Base-by-base conservation (phyloP, 1,140 invertebrate genomes). In the Bombus impatiens region DNA sequence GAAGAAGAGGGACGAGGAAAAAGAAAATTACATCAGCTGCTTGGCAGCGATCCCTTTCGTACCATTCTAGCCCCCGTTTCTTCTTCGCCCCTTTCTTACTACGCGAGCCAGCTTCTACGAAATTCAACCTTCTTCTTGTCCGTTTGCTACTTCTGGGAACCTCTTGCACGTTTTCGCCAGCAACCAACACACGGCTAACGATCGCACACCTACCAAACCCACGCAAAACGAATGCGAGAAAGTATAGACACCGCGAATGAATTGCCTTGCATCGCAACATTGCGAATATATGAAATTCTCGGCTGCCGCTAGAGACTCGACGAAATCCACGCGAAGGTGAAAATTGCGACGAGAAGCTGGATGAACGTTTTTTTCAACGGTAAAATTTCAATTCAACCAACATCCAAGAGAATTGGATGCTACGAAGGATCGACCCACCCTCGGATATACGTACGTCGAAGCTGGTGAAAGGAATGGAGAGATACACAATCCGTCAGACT, bases 11-110 rank as follows among this genome's bases (percentile, higher is more conserved):
- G 32, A 71, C 9, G 75, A 82, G 53, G 5, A 80, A 79, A 78
- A 67, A 77, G 35, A 71, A 62, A 77, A 82, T 78, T 65, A 67
- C 82, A 80, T 90, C 87, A 76, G 78, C 85, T 82, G 82, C 78
- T 87, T 28, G 70, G 40, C 84, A 77, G n/a, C 25, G 42, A 12
- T 40, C 32, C 35, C 44, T n/a, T 44, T 37, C 75, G 76, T 37
- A 28, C 65, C n/a, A 12, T 72, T 40, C 32, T 70, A 53, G 32
- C 82, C n/a, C 70, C 22, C 18, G 15, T 32, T 15, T 32, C 65
- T 67, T 35, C 65, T 22, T 67, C n/a, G 35, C 40, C 22, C 12
- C 67, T 37, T 22, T 5, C 32, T 15, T 35, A 1, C 70, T 42
- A 10, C 15, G 32, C 47, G 5, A 32, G 12, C 42, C 44, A 83